A percentile compares a stretch with the other conserved stretches of the same genome.
phyloP scores from a whole-genome alignment of 2,888 invertebrate species.

The Trichacis sp. region DNA sequence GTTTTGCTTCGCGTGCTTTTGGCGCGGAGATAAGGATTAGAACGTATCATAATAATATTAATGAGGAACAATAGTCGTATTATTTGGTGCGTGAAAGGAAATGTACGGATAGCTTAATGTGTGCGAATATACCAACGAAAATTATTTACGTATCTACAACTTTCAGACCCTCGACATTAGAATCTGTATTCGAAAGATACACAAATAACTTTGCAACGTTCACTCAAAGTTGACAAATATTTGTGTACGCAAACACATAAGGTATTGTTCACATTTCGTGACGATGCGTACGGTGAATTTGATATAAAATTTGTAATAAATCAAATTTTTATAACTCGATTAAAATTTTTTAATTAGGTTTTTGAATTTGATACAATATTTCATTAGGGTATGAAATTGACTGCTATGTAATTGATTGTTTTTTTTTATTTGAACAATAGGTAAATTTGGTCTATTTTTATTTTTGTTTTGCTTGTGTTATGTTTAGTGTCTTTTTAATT shows the following conservation, averaged over 20 bases:
- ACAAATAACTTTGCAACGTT: not conserved
- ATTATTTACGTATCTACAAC: slow-evolving; percentile 5
- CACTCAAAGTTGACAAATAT: no score
- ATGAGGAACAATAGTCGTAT: slow-evolving; percentile 23
- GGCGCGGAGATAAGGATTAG: slow-evolving; percentile 19
- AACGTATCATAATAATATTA: slow-evolving; percentile 24
- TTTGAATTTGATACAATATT: no score
- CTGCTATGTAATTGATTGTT: no score
- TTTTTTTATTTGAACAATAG: no score
- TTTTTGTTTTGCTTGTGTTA: no score
- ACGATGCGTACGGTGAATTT: not conserved
- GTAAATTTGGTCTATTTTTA: no score
- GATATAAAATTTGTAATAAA: not conserved
- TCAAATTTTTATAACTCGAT: no score
- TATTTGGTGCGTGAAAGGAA: slow-evolving; percentile 21
- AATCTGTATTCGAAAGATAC: slow-evolving; percentile 8
- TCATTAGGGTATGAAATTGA: no score
- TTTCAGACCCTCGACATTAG: slow-evolving; percentile 10
- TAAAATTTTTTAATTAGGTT: no score
- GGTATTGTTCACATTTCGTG: not conserved
- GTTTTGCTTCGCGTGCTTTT: slow-evolving; percentile 10
- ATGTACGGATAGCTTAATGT: slow-evolving; percentile 2
- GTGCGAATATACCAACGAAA: slow-evolving; percentile 18
- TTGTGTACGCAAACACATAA: no score
- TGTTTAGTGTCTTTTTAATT: no score